phyloP scores from a whole-genome alignment of 2,797 vertebrate genomes.

The Smutsia gigantea region DNA sequence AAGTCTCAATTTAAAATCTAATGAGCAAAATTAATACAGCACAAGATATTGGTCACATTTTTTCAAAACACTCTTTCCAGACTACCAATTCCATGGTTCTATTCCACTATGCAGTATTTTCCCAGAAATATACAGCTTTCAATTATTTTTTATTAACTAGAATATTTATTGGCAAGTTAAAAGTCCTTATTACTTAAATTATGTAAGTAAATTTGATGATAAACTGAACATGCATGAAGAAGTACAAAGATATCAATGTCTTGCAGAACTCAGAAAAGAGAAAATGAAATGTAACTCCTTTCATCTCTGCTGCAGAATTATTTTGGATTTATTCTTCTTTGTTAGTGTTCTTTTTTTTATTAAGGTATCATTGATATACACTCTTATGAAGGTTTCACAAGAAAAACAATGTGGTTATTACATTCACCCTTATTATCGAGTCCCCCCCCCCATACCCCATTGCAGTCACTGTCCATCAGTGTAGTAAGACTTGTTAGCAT shows the following conservation, averaged over 20 bases:
- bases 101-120: background rate
- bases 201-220: slow-evolving; percentile 34
- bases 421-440: too few species aligned
- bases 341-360: background rate
- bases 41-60: slow-evolving; percentile 33
- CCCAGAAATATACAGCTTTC: slow-evolving; percentile 7
- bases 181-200: slow-evolving; percentile 37
- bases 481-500: background rate
- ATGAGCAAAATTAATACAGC: slow-evolving; percentile 20
- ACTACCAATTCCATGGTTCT: background rate
- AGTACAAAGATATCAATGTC: slow-evolving; percentile 34
- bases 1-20: slow-evolving; percentile 60
- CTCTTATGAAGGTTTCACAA: too few species aligned
- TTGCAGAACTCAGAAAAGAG: slow-evolving; percentile 24
- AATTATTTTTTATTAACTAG: slow-evolving; percentile 46
- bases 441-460: too few species aligned
- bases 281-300: slow-evolving; percentile 18
- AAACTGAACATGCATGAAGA: background rate
- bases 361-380: too few species aligned
- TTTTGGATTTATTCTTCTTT: slow-evolving; percentile 49
- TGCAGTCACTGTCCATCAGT: too few species aligned
- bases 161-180: background rate
- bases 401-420: too few species aligned
- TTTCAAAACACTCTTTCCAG: slow-evolving; percentile 32
- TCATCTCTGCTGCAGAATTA: background rate